Evolutionary conservation across 2,113 vertebrate species (phyloP).

Genomic region (Stegastes partitus): DNA sequence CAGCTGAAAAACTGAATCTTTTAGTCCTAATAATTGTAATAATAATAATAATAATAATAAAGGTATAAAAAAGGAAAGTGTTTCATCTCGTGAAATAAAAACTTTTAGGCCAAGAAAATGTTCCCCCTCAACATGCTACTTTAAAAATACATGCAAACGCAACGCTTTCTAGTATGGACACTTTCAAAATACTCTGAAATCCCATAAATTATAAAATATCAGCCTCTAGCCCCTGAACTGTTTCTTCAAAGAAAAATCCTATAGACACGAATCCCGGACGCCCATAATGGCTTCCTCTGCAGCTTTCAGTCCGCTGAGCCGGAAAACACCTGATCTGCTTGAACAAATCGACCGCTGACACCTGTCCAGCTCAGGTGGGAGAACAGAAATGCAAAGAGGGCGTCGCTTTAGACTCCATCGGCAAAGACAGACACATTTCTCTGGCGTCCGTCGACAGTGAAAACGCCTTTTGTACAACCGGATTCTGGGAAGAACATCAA

Average conservation of each 20-base stretch:
- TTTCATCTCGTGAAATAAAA: slow-evolving; percentile 74
- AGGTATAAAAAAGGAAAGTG: slow-evolving; percentile 78
- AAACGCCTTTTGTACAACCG: slow-evolving; percentile 51
- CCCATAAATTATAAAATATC: slow-evolving; percentile 76
- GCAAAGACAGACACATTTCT: slow-evolving; percentile 60
- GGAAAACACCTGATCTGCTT: slow-evolving; percentile 20
- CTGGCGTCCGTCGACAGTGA: slow-evolving; percentile 54
- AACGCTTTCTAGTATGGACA: slow-evolving; percentile 76
- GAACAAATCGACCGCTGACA: slow-evolving; percentile 27
- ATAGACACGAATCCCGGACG: slow-evolving; percentile 38
- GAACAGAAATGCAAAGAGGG: slow-evolving; percentile 50
- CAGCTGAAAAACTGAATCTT: slow-evolving; percentile 67
- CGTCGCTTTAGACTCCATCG: slow-evolving; percentile 16
- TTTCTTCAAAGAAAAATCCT: slow-evolving; percentile 66
- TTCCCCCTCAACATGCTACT: slow-evolving; percentile 72
- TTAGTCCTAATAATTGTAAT: slow-evolving; percentile 47
- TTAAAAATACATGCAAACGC: slow-evolving; percentile 80
- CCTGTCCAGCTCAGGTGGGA: not conserved
- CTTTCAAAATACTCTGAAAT: slow-evolving; percentile 71
- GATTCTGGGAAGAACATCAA: slow-evolving; percentile 77
- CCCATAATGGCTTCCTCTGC: slow-evolving; percentile 29
- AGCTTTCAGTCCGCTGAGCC: slow-evolving; percentile 34
- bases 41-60: slow-evolving; percentile 55
- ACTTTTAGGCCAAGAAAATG: slow-evolving; percentile 71
- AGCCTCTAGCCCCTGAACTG: slow-evolving; percentile 68